These are phyloP conservation scores for Nyctereutes procyonoides DNA, from an alignment of 2,113 vertebrate species.

Conservation along the genomic window DNA sequence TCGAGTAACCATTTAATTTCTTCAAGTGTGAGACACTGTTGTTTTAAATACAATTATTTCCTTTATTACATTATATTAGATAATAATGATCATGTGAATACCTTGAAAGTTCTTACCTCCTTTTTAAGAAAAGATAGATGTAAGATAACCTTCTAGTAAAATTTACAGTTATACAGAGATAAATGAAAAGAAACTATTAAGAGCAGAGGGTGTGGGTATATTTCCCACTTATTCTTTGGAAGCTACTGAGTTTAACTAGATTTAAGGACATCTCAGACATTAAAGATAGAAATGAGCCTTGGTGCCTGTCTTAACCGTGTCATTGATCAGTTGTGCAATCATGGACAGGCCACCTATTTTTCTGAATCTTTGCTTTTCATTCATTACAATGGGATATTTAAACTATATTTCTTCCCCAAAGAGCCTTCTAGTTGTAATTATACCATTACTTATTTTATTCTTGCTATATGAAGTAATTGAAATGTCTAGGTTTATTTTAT, in stretches of 20 bases:
- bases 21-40: background rate
- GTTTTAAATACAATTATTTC: background rate
- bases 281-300: background rate
- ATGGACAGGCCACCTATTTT: background rate
- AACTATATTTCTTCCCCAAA: background rate
- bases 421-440: background rate
- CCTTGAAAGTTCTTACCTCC: background rate
- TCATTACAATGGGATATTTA: background rate
- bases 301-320: background rate
- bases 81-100: background rate
- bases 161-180: background rate
- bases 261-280: background rate
- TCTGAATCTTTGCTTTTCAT: background rate
- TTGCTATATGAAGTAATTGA: background rate
- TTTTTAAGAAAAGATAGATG: background rate
- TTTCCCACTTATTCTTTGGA: background rate
- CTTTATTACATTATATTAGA: background rate
- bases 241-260: background rate
- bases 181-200: background rate
- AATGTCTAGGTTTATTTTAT: background rate
- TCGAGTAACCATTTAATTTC: background rate
- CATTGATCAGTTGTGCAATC: background rate
- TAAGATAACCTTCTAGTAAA: background rate
- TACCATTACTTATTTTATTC: background rate
- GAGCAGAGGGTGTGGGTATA: rapidly evolving